Evolutionary conservation across 2,888 invertebrate genomes (phyloP), one percentile per base, ranked within the genome.

Genomic region (Abrostola tripartita): DNA sequence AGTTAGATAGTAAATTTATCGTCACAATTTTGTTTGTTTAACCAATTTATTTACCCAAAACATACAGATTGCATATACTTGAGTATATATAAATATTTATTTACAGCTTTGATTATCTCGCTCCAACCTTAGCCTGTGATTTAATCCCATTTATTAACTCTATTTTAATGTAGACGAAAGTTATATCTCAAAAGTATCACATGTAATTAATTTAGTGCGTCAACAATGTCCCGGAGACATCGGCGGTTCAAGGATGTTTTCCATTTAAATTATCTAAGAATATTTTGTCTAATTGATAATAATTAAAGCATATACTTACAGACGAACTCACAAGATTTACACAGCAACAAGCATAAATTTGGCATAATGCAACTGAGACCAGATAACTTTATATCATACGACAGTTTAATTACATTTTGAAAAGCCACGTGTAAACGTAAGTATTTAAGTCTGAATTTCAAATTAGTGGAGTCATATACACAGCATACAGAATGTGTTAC

Each of bases 121-220:
- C 38, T 44, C 11, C 54, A 24, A 54, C 36, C 44, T 42, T 49
- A 37, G 14, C 44, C 8, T 9, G 11, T 44, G 40, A 47, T 51
- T 52, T 37, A 12, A 44, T 42, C 44, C 10, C 49, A 56, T 59
- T 59, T 7, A 12, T 41, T 40, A 56, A 41, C 52, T 61, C 60
- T 52, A 65, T 55, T 63, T 60, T 68, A 59, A 78, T 57, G 37
- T 50, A 52, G 81, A 81, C 82, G 67, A 61, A 79, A 86, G 87
- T 86, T 81, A 88, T 84, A 88, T 85, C 88, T 84, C 87, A 87
- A 86, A 84, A 77, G 62, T 87, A 89, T 88, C 90, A 89, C 90
- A 88, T 85, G 75, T 82, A 83, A 79, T 82, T 81, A 82, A 83
- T 77, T 79, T 76, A 82, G 80, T 78, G 85, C 79, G 79, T 81